These are phyloP conservation scores for Corythoichthys haematopterus DNA, from an alignment of 2,113 vertebrate genomes.

Conservation along the genomic window DNA sequence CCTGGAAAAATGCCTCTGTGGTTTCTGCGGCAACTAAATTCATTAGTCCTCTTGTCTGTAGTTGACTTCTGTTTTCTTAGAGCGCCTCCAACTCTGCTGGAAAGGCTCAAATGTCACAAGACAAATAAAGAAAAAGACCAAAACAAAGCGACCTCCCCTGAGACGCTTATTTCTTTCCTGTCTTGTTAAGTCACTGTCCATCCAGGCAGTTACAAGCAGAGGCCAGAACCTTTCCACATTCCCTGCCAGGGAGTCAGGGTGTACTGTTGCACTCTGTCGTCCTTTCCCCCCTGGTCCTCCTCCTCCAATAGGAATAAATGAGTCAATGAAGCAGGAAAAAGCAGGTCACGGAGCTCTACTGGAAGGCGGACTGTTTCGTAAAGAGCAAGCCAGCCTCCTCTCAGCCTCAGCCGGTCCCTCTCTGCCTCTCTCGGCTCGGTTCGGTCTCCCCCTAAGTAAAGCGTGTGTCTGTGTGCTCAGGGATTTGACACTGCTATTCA, in stretches of 20 bases:
- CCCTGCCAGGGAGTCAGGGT: conserved; percentile 56
- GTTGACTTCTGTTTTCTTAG: conserved; percentile 38
- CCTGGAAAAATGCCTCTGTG: conserved; percentile 18
- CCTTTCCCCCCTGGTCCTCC: conserved; percentile 12
- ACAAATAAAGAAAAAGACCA: conserved; percentile 33
- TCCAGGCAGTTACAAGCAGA: conserved; percentile 60
- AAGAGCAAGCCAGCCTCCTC: conserved; percentile 53
- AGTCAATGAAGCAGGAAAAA: conserved; percentile 58
- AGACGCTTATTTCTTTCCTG: conserved; percentile 18
- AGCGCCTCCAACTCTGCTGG: conserved; percentile 30
- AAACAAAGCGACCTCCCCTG: conserved; percentile 32
- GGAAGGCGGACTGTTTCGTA: conserved; percentile 48
- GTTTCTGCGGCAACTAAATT: conserved; percentile 56
- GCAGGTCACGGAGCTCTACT: conserved; percentile 41
- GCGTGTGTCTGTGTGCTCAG: conserved; percentile 76
- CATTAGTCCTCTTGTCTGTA: conserved; percentile 42
- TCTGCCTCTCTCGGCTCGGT: conserved; percentile 35
- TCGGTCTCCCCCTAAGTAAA: conserved; percentile 58
- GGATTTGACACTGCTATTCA: conserved; percentile 86
- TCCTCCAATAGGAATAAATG: conserved; percentile 60
- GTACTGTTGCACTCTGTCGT: conserved; percentile 57
- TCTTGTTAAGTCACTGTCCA: conserved; percentile 68
- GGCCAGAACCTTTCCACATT: conserved; percentile 59
- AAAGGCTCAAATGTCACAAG: conserved; percentile 48
- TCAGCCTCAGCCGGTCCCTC: conserved; percentile 37